Evolutionary conservation across 30 jellyfish, hydroid and myxozoan genomes (phyloP), one percentile per base, ranked within the genome.

Genomic region (Catostylus mosaicus): DNA sequence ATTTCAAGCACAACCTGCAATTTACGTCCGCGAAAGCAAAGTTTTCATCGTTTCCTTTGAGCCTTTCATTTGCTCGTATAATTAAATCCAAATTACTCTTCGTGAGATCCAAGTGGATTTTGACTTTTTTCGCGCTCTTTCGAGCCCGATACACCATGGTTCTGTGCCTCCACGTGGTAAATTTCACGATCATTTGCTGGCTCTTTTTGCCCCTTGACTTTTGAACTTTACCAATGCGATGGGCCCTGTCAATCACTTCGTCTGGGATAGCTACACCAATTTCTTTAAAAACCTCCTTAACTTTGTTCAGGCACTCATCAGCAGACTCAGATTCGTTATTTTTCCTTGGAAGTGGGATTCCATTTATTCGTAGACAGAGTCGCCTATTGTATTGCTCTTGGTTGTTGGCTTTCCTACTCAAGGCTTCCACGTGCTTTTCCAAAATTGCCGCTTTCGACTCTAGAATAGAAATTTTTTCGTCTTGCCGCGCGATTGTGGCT

Each of bases 1-100:
- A 30, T 65, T 65, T 65, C 38, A 65, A 8, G 54, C 57, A 65
- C 20, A 65, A 33, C 32, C 78, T 65, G 54, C 78, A 65, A 30
- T 65, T 65, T 19, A 65, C 54, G 24, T 65, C 78, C 7, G 78
- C 78, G 57, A 65, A 19, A 14, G 78, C 78, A 30, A 65, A 65
- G 52, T 12, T 19, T 8, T 65, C 52, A 23, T 65, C 78, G 32
- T 65, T 24, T 24, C 32, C 78, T 19, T 23, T 24, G 19, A 65
- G n/a, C n/a, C n/a, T n/a, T n/a, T n/a, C n/a, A n/a, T n/a, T n/a
- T n/a, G n/a, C n/a, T n/a, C n/a, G n/a, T 19, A 8, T 46, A 20
- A 46, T 46, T 46, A 46, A 65, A 12, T 65, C 54, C 78, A 30
- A n/a, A n/a, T n/a, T n/a, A n/a, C n/a, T n/a, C n/a, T 65, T 32